Conservation (phyloP, 2,797 vertebrate species). For the Sebastes cheni region DNA sequence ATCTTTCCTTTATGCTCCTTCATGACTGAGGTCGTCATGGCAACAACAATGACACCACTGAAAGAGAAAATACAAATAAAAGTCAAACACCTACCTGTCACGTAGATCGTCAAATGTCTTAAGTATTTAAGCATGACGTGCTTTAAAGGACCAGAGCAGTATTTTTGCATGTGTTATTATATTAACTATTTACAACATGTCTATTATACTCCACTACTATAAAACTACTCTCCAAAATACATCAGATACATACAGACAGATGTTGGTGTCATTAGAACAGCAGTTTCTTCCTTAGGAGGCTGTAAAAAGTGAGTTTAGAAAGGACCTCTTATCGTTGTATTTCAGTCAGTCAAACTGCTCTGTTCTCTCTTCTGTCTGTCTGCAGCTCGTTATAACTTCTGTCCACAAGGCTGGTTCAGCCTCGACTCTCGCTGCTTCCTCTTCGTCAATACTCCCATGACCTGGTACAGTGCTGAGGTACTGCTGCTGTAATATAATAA, state of each 20-base stretch:
- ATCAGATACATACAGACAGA: background rate
- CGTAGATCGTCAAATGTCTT: background rate
- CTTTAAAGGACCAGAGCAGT: background rate
- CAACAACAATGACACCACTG: background rate
- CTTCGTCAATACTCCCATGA: background rate
- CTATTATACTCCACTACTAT: background rate
- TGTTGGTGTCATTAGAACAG: background rate
- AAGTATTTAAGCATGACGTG: background rate
- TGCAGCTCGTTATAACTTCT: background rate
- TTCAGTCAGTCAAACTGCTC: background rate
- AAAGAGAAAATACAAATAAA: background rate
- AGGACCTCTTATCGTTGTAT: background rate
- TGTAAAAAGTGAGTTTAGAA: background rate
- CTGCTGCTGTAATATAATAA: background rate
- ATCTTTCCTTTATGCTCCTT: background rate
- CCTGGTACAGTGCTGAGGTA: slow-evolving; percentile 34
- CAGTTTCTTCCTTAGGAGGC: background rate
- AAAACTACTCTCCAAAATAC: background rate
- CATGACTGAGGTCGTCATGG: background rate
- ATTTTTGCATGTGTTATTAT: background rate
- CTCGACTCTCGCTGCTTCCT: background rate
- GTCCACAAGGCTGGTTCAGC: background rate
- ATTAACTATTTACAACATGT: background rate
- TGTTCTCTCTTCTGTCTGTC: background rate
- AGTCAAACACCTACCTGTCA: background rate